Base-by-base conservation (phyloP, 2,797 vertebrate species). In the Epinephelus coioides region DNA sequence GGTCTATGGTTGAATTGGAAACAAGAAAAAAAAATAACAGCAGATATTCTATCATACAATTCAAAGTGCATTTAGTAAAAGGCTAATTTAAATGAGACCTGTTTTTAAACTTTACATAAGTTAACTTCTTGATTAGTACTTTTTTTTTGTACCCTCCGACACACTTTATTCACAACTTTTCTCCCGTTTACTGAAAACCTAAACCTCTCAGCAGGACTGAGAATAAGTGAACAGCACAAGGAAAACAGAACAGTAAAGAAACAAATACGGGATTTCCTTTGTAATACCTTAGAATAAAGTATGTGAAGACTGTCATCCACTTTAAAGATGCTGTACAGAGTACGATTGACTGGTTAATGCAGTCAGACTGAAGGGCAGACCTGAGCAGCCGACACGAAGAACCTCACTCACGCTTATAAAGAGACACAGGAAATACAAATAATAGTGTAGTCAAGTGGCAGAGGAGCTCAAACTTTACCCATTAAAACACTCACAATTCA, bases 11-110 rank as follows among this genome's bases (percentile, higher is more conserved):
- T 85, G 82, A 90, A 84, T 27, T 81, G 57, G 84, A 92, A 91
- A 91, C 79, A 81, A 82, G 72, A 88, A 88, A 82, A 87, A 74
- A 34, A 34, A 83, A 54, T 19, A 91, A 91, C 82, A 91, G 77
- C 82, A 88, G 83, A 94, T 86, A 83, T 53, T 83, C 83, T 91
- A 93, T 90, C 76, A 90, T 93, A 94, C 90, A 94, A 96, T 96
- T 96, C 94, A 97, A 97, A 97, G 96, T 98, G 92, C 94, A 95
- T 94, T 95, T 93, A 95, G 93, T 93, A 93, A 94, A 93, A 94
- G 91, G 86, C 86, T 92, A 89, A 93, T 79, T 91, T 83, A 89
- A 92, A 84, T 86, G 73, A 96, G 91, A 95, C 94, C 94, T 92
- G 72, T 89, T 84, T 86, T 64, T 73, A 88, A 89, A 93, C 81